Evolutionary conservation across 2,113 vertebrate species (phyloP), one percentile per base, ranked within the genome.

Genomic region (Monopterus albus): DNA sequence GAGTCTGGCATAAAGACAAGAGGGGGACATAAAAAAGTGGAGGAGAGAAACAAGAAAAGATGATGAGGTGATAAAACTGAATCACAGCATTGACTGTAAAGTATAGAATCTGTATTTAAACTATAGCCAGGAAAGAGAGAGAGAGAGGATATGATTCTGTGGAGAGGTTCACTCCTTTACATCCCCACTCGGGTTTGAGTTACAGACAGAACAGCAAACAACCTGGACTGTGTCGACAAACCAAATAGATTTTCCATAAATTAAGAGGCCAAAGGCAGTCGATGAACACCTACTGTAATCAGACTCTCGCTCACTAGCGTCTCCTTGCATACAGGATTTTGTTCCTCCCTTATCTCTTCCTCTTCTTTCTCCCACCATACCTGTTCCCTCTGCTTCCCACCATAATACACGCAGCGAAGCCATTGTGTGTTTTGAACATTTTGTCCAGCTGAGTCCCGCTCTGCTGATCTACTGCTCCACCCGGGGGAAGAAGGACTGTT

Each of bases 171-270:
- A 61, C 81, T 81, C 81, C 71, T 59, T 65, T 62, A 75, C 62
- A 57, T 78, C n/a, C 81, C 65, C 43, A 58, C 77, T 52, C 36
- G 39, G 26, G 17, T 67, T 72, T 72, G 73, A 78, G 56, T 83
- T 74, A 69, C 31, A 14, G 55, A 2, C 13, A 28, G 59, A 62
- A 26, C 20, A 4, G 39, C 65, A 40, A 51, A n/a, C 66, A 78
- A 56, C 35, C 73, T 65, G 76, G 68, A 85, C 66, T 36, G 20
- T 2, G 3, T 18, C 14, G 14, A 59, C 47, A 7, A 58, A 25
- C 40, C 21, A 15, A 75, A 72, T 53, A 78, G 59, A 82, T 75
- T 82, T 76, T 72, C 70, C 73, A 75, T 72, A 53, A 82, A 83
- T 77, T 60, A 56, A 81, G 52, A 58, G 3, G 35, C 23, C 14